A percentile compares a stretch with the other conserved stretches of the same genome.
These are phyloP conservation scores for Hipposideros larvatus DNA, from an alignment of 2,797 vertebrate species.

Conservation along the genomic window DNA sequence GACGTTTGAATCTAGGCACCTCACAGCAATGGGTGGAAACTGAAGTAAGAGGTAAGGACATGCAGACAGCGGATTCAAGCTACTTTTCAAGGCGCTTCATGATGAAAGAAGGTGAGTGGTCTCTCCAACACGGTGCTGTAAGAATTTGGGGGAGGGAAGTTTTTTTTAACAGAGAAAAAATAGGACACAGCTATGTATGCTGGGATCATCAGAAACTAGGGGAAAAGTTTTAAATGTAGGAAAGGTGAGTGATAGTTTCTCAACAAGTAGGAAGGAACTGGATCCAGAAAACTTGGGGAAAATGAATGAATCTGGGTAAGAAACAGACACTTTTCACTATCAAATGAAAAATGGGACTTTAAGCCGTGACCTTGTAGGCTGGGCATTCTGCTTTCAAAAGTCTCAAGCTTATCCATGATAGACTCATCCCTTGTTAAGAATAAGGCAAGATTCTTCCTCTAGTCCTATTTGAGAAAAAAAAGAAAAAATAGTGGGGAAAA, in stretches of 20 bases:
- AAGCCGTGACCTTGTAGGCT: not conserved
- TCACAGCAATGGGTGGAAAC: not conserved
- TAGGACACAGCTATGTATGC: not conserved
- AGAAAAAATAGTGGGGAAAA: not conserved
- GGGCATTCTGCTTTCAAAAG: not conserved
- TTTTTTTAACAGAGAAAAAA: not conserved
- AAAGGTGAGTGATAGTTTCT: not conserved
- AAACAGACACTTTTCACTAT: not conserved
- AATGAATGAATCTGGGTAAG: not conserved
- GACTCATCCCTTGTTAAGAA: not conserved
- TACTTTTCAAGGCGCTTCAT: not conserved
- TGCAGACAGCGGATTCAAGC: not conserved
- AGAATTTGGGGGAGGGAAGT: rapidly evolving
- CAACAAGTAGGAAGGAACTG: not conserved
- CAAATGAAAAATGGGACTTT: not conserved
- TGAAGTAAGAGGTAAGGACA: not conserved
- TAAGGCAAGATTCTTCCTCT: not conserved
- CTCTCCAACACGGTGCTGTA: rapidly evolving
- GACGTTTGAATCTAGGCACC: not conserved
- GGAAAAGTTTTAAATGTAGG: not conserved
- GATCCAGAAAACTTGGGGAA: not conserved
- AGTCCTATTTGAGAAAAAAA: not conserved
- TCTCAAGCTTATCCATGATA: not conserved
- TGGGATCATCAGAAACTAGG: not conserved
- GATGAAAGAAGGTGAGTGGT: no score